Conservation (phyloP, 2,888 invertebrate species). For the Ischnura elegans region DNA sequence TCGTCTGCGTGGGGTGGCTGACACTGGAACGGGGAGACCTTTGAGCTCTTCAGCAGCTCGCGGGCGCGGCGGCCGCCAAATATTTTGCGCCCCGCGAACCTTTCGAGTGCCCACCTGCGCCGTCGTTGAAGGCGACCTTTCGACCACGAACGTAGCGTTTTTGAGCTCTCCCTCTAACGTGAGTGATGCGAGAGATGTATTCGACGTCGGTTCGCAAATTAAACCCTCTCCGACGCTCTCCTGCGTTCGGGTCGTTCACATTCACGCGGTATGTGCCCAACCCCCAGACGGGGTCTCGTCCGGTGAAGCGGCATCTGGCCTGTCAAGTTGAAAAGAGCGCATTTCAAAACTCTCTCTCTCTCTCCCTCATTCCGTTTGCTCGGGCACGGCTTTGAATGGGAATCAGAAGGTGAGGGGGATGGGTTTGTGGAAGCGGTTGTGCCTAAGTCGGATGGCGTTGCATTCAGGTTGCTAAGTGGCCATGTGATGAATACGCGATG, state of each 20-base stretch:
- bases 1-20: background rate
- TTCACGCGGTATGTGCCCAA: background rate
- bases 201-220: background rate
- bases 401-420: no score
- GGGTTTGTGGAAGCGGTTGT: no score
- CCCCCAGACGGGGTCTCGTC: conserved; percentile 3
- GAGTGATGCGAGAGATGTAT: background rate
- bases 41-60: background rate
- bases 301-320: background rate
- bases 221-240: background rate
- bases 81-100: background rate
- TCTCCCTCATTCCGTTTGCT: background rate
- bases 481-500: no score
- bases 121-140: background rate
- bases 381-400: no score
- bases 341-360: background rate
- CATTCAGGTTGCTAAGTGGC: no score
- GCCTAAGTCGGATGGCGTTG: no score
- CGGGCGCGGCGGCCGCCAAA: background rate
- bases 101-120: background rate
- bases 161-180: background rate
- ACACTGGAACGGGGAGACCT: background rate
- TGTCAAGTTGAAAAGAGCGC: background rate
- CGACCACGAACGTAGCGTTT: conserved; percentile 13
- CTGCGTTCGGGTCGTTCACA: background rate